Conservation (phyloP, 1,140 invertebrate species). For the Orius insidiosus region DNA sequence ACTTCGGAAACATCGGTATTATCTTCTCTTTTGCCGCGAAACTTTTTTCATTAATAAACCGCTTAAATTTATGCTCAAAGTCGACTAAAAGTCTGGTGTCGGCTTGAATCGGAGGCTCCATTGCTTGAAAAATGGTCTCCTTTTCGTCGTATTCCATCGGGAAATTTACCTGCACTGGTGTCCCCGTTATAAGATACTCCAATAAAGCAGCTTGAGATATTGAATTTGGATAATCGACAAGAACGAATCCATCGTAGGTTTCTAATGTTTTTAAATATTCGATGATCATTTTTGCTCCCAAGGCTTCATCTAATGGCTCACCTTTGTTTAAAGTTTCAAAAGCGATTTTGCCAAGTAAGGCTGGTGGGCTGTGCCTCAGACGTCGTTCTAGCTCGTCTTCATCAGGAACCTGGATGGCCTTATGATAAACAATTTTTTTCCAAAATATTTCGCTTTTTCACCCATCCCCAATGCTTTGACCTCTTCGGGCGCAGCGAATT, state of each 20-base stretch:
- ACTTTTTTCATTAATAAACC: no score
- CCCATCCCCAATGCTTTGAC: not conserved
- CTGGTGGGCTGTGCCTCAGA: constrained; percentile 25
- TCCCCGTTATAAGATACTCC: constrained; percentile 8
- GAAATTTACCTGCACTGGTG: not conserved
- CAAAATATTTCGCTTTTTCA: not conserved
- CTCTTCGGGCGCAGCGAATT: constrained; percentile 1
- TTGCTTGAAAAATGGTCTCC: no score
- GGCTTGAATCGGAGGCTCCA: no score
- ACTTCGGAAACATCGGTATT: no score
- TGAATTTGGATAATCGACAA: constrained; percentile 40
- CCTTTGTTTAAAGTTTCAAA: constrained; percentile 33
- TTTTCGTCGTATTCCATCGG: not conserved
- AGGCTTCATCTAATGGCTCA: constrained; percentile 31
- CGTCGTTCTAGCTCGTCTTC: constrained; percentile 26
- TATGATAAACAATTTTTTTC: constrained; percentile 3
- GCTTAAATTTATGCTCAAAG: no score
- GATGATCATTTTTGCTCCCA: constrained; percentile 34
- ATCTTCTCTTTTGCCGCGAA: no score
- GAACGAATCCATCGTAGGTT: constrained; percentile 35
- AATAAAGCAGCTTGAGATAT: constrained; percentile 29
- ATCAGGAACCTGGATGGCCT: constrained; percentile 21
- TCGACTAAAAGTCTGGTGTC: no score
- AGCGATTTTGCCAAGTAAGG: constrained; percentile 34
- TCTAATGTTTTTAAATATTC: constrained; percentile 36